phyloP scores from a whole-genome alignment of 2,797 vertebrate species.

The Hippoglossus hippoglossus region DNA sequence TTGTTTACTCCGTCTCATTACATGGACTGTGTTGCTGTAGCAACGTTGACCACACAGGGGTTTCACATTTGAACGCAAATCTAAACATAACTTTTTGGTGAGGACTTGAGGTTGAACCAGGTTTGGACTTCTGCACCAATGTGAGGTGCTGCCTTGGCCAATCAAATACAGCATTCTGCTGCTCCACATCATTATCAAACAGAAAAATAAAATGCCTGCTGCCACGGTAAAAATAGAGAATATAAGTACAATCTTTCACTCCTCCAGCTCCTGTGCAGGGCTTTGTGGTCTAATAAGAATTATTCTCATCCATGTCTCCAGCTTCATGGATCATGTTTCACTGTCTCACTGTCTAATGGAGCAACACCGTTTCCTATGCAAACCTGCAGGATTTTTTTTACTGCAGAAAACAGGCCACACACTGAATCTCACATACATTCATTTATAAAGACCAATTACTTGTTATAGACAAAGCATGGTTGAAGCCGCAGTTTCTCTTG shows the following conservation, averaged over 20 bases:
- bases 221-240: neutral
- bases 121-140: too few species aligned
- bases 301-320: neutral
- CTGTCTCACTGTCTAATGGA: too few species aligned
- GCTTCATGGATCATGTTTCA: neutral
- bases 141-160: too few species aligned
- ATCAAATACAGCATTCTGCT: neutral
- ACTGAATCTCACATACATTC: neutral
- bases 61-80: too few species aligned
- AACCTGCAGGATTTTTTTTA: too few species aligned
- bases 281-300: constrained; percentile 5
- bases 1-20: too few species aligned
- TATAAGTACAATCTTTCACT: neutral
- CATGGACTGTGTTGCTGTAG: too few species aligned
- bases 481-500: constrained; percentile 5
- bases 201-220: constrained; percentile 1
- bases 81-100: too few species aligned
- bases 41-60: too few species aligned
- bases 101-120: too few species aligned
- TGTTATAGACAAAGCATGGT: constrained; percentile 10
- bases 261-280: too few species aligned
- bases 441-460: constrained; percentile 12
- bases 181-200: neutral
- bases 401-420: neutral
- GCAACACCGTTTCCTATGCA: too few species aligned